These are phyloP conservation scores for Proctacanthus coquilletti DNA, from an alignment of 1,140 invertebrate genomes.

Conservation along the genomic window DNA sequence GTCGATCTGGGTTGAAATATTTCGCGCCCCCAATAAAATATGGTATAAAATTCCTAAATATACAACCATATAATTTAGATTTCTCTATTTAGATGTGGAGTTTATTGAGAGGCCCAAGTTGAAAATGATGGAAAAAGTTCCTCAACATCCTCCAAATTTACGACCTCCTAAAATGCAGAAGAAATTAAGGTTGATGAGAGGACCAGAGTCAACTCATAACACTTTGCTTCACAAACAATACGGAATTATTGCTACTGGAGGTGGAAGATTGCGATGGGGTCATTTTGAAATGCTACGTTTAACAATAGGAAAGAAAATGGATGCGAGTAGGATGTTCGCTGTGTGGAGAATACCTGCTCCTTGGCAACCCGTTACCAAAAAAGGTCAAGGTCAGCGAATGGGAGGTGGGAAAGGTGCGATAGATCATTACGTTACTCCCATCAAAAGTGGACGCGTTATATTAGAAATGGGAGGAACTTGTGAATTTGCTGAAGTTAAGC, in stretches of 20 bases:
- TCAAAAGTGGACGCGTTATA: conserved; percentile 83
- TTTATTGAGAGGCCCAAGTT: conserved; percentile 56
- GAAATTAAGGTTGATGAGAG: conserved; percentile 64
- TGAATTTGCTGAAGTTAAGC: conserved; percentile 67
- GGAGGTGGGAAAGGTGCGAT: conserved; percentile 95
- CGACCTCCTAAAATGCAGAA: conserved; percentile 73
- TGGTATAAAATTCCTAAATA: conserved; percentile 17
- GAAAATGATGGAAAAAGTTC: conserved; percentile 50
- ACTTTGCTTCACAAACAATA: conserved; percentile 74
- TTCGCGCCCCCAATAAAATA: conserved; percentile 41
- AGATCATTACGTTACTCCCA: conserved; percentile 86
- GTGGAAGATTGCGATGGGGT: conserved; percentile 59
- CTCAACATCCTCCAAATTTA: conserved; percentile 44
- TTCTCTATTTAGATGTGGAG: conserved; percentile 44
- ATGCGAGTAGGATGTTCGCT: conserved; percentile 74
- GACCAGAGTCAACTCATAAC: conserved; percentile 75
- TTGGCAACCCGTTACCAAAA: conserved; percentile 89
- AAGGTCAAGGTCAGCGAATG: conserved; percentile 79
- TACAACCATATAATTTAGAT: not conserved
- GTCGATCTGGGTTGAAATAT: conserved; percentile 46
- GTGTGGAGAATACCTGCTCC: conserved; percentile 87
- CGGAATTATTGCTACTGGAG: conserved; percentile 75
- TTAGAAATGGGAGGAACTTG: conserved; percentile 85
- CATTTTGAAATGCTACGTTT: conserved; percentile 84
- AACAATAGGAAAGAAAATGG: conserved; percentile 49